Percentiles rank a stretch among this genome's conserved stretches.
Evolutionary conservation across 23 tunicate genomes (phyloP).

Genomic region (Phallusia fumigata): DNA sequence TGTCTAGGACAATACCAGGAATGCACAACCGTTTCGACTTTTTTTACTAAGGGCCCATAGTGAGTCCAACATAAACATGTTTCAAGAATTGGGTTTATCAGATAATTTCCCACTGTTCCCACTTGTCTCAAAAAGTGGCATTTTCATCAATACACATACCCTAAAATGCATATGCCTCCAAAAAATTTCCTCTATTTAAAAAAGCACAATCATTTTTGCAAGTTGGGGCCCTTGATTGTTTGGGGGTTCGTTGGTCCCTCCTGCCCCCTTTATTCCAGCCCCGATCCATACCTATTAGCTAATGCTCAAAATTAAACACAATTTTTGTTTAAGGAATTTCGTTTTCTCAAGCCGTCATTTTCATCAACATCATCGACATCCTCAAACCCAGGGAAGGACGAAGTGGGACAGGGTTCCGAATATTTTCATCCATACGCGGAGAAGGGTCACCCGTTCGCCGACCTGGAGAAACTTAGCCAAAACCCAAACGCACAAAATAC

Average conservation of each 20-base stretch:
- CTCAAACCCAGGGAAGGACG: background rate
- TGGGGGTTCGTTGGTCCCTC: too few relatives aligned
- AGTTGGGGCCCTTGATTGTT: too few relatives aligned
- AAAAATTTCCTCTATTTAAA: too few relatives aligned
- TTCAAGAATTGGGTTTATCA: background rate
- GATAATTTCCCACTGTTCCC: background rate
- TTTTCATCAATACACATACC: background rate
- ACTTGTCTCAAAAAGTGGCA: background rate
- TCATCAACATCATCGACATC: background rate
- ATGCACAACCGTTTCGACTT: too few relatives aligned
- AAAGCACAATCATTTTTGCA: too few relatives aligned
- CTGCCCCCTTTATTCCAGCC: too few relatives aligned
- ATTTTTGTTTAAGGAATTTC: slow-evolving; percentile 37
- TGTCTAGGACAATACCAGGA: too few relatives aligned
- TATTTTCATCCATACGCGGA: slow-evolving; percentile 44
- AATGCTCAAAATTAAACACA: background rate
- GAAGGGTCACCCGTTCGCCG: slow-evolving; percentile 56
- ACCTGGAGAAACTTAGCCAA: slow-evolving; percentile 37
- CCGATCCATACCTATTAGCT: too few relatives aligned
- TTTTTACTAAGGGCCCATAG: too few relatives aligned
- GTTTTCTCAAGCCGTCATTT: slow-evolving; percentile 37
- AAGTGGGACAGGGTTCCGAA: slow-evolving; percentile 11
- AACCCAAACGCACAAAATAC: slow-evolving; percentile 3
- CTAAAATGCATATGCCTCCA: too few relatives aligned
- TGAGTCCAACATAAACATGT: too few relatives aligned